A percentile compares a stretch with the other conserved stretches of the same genome.
These are phyloP conservation scores for Drosophila simulans DNA, from an alignment of 1,140 invertebrate species.

Conservation along the genomic window DNA sequence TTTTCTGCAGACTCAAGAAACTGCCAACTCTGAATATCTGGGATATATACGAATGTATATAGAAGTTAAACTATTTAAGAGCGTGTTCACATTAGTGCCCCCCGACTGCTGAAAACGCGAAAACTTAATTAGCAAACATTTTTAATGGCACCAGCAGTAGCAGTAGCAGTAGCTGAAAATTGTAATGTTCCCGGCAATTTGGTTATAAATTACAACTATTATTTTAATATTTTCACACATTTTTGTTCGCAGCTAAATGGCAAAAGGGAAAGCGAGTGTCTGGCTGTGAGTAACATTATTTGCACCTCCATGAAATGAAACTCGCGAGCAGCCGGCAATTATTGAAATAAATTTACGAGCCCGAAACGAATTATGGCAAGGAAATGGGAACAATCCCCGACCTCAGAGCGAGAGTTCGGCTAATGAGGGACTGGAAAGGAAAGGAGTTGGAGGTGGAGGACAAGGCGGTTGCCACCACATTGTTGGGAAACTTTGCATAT, in stretches of 20 bases:
- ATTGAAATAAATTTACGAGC: constrained; percentile 67
- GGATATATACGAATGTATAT: constrained; percentile 16
- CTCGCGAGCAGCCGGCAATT: constrained; percentile 56
- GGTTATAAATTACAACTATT: constrained; percentile 70
- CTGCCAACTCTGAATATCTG: constrained; percentile 20
- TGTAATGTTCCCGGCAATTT: constrained; percentile 63
- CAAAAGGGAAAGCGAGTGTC: constrained; percentile 41
- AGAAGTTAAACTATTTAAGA: constrained; percentile 22
- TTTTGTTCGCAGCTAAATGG: constrained; percentile 31
- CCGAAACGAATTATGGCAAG: constrained; percentile 52
- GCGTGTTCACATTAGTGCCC: constrained; percentile 19
- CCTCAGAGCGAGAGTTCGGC: constrained; percentile 27
- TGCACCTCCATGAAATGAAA: constrained; percentile 48
- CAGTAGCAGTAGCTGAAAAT: constrained; percentile 38
- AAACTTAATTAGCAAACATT: constrained; percentile 67
- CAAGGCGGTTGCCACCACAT: constrained; percentile 37
- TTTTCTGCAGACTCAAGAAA: constrained; percentile 23
- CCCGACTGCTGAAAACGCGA: constrained; percentile 10
- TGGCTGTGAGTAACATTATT: constrained; percentile 55
- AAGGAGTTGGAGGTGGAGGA: constrained; percentile 4
- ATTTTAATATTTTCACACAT: constrained; percentile 69
- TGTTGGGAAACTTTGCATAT: constrained; percentile 70
- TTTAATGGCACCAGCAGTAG: constrained; percentile 53
- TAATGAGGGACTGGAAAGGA: constrained; percentile 51
- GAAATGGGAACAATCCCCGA: constrained; percentile 46